Percentiles rank a stretch among this genome's conserved stretches.
Evolutionary conservation across 2,797 vertebrate genomes (phyloP).

Genomic region (Ctenosaura bakeri): DNA sequence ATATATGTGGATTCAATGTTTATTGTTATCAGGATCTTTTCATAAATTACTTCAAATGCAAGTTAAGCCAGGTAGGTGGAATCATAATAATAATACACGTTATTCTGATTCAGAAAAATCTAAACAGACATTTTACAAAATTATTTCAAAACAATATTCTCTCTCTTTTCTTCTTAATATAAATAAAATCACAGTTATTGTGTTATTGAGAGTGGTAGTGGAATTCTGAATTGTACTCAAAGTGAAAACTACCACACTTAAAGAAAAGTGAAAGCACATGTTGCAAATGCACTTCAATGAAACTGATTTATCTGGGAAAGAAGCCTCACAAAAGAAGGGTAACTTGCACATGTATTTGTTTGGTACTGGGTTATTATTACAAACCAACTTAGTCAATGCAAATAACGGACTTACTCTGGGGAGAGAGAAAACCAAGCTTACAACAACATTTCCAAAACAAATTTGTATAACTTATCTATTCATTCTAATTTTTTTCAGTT

Average conservation of each 20-base stretch:
- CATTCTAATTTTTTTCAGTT: constrained; percentile 78
- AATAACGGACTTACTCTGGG: constrained; percentile 22
- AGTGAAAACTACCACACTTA: constrained; percentile 41
- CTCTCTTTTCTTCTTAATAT: constrained; percentile 37
- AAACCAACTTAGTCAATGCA: constrained; percentile 42
- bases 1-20: neutral
- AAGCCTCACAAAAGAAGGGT: constrained; percentile 47
- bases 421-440: constrained; percentile 36
- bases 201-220: constrained; percentile 18
- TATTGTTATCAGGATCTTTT: neutral
- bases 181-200: constrained; percentile 43
- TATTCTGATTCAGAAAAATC: constrained; percentile 12
- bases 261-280: constrained; percentile 46
- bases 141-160: constrained; percentile 31
- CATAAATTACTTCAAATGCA: neutral
- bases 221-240: constrained; percentile 39
- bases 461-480: constrained; percentile 26
- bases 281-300: constrained; percentile 60
- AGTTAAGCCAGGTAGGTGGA: constrained; percentile 1
- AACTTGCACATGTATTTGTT: constrained; percentile 48
- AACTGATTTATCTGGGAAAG: constrained; percentile 55
- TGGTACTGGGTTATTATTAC: constrained; percentile 11
- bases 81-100: constrained; percentile 10
- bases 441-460: constrained; percentile 35
- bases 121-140: neutral